phyloP scores from a whole-genome alignment of 2,797 vertebrate species.

The Chloroceryle amazona region DNA sequence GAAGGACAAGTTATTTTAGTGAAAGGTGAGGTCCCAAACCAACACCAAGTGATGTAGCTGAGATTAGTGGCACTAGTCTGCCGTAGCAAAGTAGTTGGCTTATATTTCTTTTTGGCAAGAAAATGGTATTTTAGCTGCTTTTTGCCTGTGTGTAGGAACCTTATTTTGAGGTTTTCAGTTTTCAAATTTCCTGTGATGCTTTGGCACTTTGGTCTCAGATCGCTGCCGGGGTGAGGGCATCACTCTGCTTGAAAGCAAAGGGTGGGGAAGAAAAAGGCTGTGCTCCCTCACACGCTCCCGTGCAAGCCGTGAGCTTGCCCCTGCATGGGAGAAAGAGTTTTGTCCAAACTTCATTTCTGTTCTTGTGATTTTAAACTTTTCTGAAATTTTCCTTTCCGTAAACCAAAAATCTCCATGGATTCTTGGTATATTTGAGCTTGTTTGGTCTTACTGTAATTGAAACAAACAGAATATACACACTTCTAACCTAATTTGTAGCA shows the following conservation, averaged over 20 bases:
- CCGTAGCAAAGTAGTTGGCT: not conserved
- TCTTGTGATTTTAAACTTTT: constrained; percentile 20
- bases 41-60: not conserved
- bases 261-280: not conserved
- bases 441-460: constrained; percentile 47
- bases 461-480: not conserved
- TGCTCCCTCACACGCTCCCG: fast-evolving
- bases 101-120: not conserved
- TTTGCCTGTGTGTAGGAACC: not conserved
- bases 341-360: not conserved
- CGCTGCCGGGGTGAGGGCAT: not conserved
- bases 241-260: not conserved
- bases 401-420: not conserved
- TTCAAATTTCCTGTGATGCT: not conserved
- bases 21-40: not conserved
- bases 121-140: not conserved
- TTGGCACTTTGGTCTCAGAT: not conserved
- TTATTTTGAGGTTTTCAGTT: not conserved
- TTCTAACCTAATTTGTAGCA: constrained; percentile 12
- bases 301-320: not conserved
- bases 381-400: not conserved
- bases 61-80: not conserved
- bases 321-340: not conserved
- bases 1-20: not conserved
- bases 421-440: not conserved